Evolutionary conservation across 2,797 vertebrate genomes (phyloP).

Genomic region (Xiphorhynchus erythropygius): DNA sequence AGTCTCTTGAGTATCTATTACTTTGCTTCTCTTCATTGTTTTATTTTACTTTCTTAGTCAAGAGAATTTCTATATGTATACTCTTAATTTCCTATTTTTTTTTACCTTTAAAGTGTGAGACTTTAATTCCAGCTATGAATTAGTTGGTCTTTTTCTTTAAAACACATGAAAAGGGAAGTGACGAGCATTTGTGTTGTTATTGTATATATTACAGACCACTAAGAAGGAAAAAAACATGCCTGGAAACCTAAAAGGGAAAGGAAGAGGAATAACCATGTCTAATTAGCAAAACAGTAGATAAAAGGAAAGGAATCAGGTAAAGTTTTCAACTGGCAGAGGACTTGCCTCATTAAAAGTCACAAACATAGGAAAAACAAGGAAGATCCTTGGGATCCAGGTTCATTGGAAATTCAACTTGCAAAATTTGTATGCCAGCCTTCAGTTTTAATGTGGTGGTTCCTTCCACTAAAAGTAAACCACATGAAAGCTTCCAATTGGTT

Average conservation of each 20-base stretch:
- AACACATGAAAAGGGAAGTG: neutral
- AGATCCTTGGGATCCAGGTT: neutral
- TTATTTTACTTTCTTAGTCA: neutral
- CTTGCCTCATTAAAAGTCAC: neutral
- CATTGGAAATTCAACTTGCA: neutral
- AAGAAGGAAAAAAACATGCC: neutral
- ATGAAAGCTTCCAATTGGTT: neutral
- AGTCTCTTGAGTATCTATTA: neutral
- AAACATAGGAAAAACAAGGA: neutral
- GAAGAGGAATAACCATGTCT: neutral
- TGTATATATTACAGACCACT: neutral
- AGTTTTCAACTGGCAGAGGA: neutral
- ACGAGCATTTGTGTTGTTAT: neutral
- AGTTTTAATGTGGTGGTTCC: neutral
- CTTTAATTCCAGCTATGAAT: neutral
- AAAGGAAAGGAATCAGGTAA: neutral
- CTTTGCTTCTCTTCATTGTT: neutral
- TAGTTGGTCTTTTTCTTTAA: neutral
- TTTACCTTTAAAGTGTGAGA: neutral
- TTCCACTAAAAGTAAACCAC: neutral
- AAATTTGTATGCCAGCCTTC: neutral
- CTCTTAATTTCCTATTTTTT: neutral
- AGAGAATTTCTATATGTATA: neutral
- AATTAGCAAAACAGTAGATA: neutral
- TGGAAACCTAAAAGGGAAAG: neutral